A percentile compares a stretch with the other conserved stretches of the same genome.
phyloP scores from a whole-genome alignment of 2,888 invertebrate genomes.

The Patella ulyssiponensis region DNA sequence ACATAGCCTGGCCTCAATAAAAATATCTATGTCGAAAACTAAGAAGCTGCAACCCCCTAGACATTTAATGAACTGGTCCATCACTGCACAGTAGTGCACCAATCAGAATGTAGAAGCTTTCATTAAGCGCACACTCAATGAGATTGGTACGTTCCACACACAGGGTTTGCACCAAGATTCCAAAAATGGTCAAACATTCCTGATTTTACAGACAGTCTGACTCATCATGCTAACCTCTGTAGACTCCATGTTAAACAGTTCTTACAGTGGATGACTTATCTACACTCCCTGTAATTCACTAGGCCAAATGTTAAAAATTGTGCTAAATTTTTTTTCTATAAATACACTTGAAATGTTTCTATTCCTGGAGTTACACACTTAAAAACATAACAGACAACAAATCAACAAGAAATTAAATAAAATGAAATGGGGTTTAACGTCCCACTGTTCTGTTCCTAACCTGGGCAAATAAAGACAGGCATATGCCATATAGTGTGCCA shows the following conservation, averaged over 20 bases:
- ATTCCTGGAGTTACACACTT: no score
- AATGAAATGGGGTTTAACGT: no score
- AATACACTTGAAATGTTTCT: not conserved
- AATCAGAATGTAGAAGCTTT: not conserved
- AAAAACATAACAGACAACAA: no score
- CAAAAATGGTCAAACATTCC: constrained; percentile 1
- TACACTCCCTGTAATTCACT: no score
- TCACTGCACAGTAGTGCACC: not conserved
- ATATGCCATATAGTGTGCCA: no score
- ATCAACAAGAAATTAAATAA: no score
- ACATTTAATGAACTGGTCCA: not conserved
- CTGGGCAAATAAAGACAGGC: no score
- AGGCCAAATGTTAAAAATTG: no score
- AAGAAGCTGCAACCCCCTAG: not conserved
- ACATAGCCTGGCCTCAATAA: not conserved
- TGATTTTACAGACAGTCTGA: constrained; percentile 2
- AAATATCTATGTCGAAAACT: not conserved
- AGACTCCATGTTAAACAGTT: not conserved
- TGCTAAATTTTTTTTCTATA: not conserved
- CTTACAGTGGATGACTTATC: not conserved
- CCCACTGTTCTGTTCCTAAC: no score
- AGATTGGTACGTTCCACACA: constrained; percentile 6
- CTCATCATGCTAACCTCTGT: not conserved
- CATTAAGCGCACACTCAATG: not conserved
- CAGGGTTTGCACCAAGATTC: not conserved